phyloP scores from a whole-genome alignment of 2,888 invertebrate species.

The Lasioglossum zephyrum region DNA sequence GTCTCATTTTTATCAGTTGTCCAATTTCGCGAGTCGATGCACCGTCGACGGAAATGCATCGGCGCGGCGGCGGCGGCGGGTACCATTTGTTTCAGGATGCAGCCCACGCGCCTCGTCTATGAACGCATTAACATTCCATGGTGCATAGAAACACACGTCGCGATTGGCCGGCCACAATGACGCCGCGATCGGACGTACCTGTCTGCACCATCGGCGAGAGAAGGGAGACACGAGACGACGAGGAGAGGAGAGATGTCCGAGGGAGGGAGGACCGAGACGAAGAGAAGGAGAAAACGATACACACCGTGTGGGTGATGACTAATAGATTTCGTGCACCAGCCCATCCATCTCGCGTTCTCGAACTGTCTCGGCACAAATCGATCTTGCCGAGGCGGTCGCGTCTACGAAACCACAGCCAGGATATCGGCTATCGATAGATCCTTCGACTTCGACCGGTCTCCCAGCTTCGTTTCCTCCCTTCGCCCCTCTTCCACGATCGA shows the following conservation, averaged over 20 bases:
- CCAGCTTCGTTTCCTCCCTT: conserved; percentile 45
- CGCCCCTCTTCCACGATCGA: neutral
- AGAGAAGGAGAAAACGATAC: conserved; percentile 23
- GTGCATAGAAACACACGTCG: conserved; percentile 52
- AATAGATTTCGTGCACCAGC: conserved; percentile 81
- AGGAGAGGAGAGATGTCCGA: conserved; percentile 8
- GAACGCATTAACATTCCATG: conserved; percentile 68
- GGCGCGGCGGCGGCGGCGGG: neutral
- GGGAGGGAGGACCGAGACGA: neutral
- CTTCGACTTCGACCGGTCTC: conserved; percentile 44
- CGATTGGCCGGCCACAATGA: conserved; percentile 62
- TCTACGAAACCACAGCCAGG: conserved; percentile 59
- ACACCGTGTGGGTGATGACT: conserved; percentile 81
- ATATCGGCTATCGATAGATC: conserved; percentile 73
- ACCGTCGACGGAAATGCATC: neutral
- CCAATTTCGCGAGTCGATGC: neutral
- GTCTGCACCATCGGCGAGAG: conserved; percentile 69
- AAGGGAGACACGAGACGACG: conserved; percentile 8
- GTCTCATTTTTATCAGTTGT: neutral
- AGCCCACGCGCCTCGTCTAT: conserved; percentile 34
- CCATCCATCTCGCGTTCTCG: conserved; percentile 79
- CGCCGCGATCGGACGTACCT: conserved; percentile 67
- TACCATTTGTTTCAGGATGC: conserved; percentile 22
- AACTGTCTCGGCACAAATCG: conserved; percentile 77
- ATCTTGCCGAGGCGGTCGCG: conserved; percentile 69